These are phyloP conservation scores for Steinernema carpocapsae DNA, from an alignment of 2,888 invertebrate genomes.

Conservation along the genomic window DNA sequence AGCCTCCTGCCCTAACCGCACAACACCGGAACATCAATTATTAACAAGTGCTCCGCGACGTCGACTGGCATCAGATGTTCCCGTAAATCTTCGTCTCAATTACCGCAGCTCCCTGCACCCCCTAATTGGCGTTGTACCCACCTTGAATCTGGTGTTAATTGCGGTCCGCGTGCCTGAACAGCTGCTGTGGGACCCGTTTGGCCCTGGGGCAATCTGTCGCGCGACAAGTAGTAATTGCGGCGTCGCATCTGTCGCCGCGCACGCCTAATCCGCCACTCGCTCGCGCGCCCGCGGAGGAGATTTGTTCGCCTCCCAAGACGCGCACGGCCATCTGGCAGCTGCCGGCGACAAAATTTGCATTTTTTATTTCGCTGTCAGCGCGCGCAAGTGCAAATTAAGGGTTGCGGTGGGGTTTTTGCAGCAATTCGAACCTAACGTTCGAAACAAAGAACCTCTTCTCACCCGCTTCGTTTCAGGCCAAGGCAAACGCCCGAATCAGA, in stretches of 20 bases:
- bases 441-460: background rate
- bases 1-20: too few species aligned
- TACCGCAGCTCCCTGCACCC: background rate
- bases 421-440: background rate
- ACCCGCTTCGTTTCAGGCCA: constrained; percentile 49
- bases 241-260: constrained; percentile 26
- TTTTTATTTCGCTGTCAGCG: constrained; percentile 10
- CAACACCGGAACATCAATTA: too few species aligned
- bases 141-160: constrained; percentile 31
- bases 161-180: constrained; percentile 5
- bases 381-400: constrained; percentile 4
- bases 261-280: background rate
- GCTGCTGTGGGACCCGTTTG: background rate
- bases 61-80: constrained; percentile 8
- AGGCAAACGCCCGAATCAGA: constrained; percentile 67
- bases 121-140: background rate
- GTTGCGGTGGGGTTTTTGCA: background rate
- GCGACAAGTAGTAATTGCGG: background rate
- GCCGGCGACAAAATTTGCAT: constrained; percentile 7
- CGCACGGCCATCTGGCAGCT: constrained; percentile 13
- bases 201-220: constrained; percentile 27
- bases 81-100: background rate
- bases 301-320: background rate
- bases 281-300: background rate
- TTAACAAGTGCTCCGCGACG: too few species aligned